Evolutionary conservation across 2,797 vertebrate species (phyloP).

Genomic region (Rhabdomys pumilio): DNA sequence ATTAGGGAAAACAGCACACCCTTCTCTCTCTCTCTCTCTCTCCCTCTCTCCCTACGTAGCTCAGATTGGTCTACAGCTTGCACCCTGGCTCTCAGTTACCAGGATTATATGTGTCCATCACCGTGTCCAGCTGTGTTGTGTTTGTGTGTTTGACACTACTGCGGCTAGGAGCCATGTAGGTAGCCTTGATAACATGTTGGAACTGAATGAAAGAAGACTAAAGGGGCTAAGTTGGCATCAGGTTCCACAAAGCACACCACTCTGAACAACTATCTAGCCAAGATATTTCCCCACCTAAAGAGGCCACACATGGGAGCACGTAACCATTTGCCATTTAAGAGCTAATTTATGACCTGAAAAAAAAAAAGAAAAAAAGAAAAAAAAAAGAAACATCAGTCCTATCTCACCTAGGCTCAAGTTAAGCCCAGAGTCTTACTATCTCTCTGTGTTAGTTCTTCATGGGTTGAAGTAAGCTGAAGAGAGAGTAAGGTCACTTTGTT

Average conservation of each 20-base stretch:
- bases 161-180: not conserved
- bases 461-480: not conserved
- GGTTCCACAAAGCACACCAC: not conserved
- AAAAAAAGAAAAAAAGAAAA: not conserved
- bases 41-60: too few species aligned
- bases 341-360: not conserved
- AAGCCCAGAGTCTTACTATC: not conserved
- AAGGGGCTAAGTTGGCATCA: not conserved
- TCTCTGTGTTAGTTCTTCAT: not conserved
- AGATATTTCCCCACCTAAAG: not conserved
- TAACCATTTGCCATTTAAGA: not conserved
- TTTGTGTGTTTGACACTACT: not conserved
- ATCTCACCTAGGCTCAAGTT: not conserved
- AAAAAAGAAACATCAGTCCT: not conserved
- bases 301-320: not conserved
- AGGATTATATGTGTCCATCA: not conserved
- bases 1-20: not conserved
- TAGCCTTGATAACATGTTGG: not conserved
- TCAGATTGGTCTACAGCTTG: not conserved
- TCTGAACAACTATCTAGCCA: not conserved
- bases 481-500: conserved; percentile 5
- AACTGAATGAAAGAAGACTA: not conserved
- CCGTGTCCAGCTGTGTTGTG: too few species aligned
- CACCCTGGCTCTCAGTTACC: not conserved
- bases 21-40: too few species aligned